Conservation (phyloP, 2,797 vertebrate genomes). For the Phoebastria nigripes region DNA sequence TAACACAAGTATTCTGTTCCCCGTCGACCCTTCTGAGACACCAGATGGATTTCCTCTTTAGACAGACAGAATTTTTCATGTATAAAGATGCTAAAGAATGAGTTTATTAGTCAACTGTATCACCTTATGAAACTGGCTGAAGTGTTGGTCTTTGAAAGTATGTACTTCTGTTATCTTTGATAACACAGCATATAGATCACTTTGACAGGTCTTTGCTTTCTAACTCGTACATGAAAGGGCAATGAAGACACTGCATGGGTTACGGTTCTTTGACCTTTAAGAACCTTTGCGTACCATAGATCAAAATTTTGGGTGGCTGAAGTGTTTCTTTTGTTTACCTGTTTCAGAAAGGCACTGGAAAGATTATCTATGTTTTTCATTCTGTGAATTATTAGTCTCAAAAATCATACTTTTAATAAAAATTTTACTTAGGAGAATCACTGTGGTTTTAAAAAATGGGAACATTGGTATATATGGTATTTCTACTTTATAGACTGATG, state of each 20-base stretch:
- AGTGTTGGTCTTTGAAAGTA: background rate
- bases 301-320: background rate
- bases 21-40: background rate
- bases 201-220: background rate
- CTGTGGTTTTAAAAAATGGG: background rate
- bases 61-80: background rate
- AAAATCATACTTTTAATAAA: background rate
- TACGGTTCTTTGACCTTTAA: background rate
- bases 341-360: background rate
- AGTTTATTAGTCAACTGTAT: background rate
- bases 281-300: background rate
- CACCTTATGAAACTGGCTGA: background rate
- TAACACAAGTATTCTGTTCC: background rate
- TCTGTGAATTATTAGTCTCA: background rate
- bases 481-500: background rate
- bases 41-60: background rate
- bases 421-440: background rate
- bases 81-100: background rate
- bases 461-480: background rate
- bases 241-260: rapidly evolving
- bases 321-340: background rate
- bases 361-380: background rate
- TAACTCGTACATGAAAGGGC: no score
- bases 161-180: background rate
- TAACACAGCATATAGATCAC: background rate